Evolutionary conservation across 2,888 invertebrate species (phyloP), one percentile per base, ranked within the genome.

Genomic region (Philonicus albiceps): DNA sequence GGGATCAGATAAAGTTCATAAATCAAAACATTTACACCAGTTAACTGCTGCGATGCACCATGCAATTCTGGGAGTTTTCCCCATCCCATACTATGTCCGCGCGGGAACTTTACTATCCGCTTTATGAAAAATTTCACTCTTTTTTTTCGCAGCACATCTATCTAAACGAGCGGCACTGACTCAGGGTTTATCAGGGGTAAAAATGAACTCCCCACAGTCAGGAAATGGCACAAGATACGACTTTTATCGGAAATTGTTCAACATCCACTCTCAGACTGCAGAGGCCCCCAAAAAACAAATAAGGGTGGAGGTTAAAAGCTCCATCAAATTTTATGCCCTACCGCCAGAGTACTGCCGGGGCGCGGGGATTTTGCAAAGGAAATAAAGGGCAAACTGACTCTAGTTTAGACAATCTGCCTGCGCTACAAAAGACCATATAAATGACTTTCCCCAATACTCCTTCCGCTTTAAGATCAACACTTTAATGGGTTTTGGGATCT

Each of bases 271-370:
- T 31, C 64, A 64, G 64, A 81, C 55, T 81, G 64, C 81, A 49
- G 55, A 81, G 55, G 6, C 55, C 81, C 55, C 64, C 53, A 19
- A 81, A 81, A 81, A 81, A 81, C 81, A 81, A 81, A 81, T 81
- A 81, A 81, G 81, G 81, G 81, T 81, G 81, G 81, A 81, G 81
- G 81, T 81, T 81, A 81, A 81, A 81, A 81, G 37, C 81, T 81
- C 55, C 81, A 81, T 81, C 81, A 81, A 81, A 81, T 81, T 81
- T 81, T 81, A 81, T 81, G 55, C 55, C 19, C 81, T 27, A 43
- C 43, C 37, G 40, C 55, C 55, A 55, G 34, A 81, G 27, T 22
- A 30, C 30, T 80, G 27, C 55, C 30, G 19, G 37, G 30, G 53
- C 55, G 34, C 81, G 31, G 81, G 64, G 64, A 81, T 81, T 64